Evolutionary conservation across 1,140 invertebrate species (phyloP).

Genomic region (Uloborus diversus): DNA sequence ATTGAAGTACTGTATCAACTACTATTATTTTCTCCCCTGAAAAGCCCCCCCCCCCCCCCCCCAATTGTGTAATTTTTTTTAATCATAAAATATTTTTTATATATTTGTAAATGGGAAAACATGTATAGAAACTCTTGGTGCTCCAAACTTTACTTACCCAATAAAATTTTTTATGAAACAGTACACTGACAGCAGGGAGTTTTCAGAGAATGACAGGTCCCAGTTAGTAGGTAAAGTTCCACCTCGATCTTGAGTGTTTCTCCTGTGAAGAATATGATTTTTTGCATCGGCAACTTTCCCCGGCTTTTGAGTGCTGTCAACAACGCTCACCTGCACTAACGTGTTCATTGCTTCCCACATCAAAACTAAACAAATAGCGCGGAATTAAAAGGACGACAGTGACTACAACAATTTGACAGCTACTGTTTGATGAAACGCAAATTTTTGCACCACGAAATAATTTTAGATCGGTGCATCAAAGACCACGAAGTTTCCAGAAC

Average conservation of each 20-base stretch:
- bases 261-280: constrained; percentile 10
- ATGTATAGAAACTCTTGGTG: no score
- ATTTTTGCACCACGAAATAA: no score
- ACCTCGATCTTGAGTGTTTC: constrained; percentile 11
- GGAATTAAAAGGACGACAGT: background rate
- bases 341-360: constrained; percentile 54
- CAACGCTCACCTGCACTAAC: constrained; percentile 53
- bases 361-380: constrained; percentile 5
- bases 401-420: no score
- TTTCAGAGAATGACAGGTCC: constrained; percentile 51
- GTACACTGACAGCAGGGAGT: constrained; percentile 49
- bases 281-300: background rate
- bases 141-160: constrained; percentile 38
- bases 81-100: no score
- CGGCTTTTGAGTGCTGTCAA: constrained; percentile 27
- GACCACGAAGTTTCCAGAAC: no score
- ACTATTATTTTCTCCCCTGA: no score
- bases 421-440: no score
- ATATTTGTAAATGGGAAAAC: no score
- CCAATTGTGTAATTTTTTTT: no score
- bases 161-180: constrained; percentile 56
- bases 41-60: no score
- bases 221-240: constrained; percentile 22
- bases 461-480: no score
- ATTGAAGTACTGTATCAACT: no score